These are phyloP conservation scores for Hiodon alosoides DNA, from an alignment of 2,113 vertebrate genomes.

Conservation along the genomic window DNA sequence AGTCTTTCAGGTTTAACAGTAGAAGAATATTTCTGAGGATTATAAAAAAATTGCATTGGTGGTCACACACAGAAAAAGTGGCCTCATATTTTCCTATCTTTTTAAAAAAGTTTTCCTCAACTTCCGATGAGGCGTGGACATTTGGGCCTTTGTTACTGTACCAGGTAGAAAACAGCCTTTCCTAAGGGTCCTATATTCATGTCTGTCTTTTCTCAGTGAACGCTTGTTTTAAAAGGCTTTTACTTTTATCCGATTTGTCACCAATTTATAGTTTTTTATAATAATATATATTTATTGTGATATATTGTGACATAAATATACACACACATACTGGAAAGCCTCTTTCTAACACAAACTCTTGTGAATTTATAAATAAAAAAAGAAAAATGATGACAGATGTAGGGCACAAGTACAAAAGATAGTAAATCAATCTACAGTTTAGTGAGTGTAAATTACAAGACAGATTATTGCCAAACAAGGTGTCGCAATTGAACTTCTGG, in stretches of 20 bases:
- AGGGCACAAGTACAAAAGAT: slow-evolving; percentile 33
- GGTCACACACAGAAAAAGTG: background rate
- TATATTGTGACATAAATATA: background rate
- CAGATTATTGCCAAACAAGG: slow-evolving; percentile 31
- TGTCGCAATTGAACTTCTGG: slow-evolving; percentile 15
- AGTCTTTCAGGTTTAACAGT: no score
- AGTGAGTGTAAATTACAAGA: slow-evolving; percentile 25
- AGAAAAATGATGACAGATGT: slow-evolving; percentile 41
- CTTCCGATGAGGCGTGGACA: background rate
- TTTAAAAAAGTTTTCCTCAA: background rate
- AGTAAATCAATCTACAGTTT: slow-evolving; percentile 44
- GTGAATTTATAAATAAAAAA: slow-evolving; percentile 39
- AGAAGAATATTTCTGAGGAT: no score
- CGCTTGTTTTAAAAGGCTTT: slow-evolving; percentile 4
- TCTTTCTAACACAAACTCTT: slow-evolving; percentile 12
- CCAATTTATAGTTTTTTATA: no score
- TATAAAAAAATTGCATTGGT: background rate
- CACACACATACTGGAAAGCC: slow-evolving; percentile 29
- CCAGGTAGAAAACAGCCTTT: slow-evolving; percentile 5
- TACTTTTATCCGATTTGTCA: slow-evolving; percentile 11
- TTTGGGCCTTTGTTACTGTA: background rate
- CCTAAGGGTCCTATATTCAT: slow-evolving; percentile 4
- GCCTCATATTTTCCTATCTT: background rate
- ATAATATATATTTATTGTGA: no score
- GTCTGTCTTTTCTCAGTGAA: slow-evolving; percentile 8